Conservation (phyloP, 2,113 vertebrate genomes). For the Maccullochella peelii region DNA sequence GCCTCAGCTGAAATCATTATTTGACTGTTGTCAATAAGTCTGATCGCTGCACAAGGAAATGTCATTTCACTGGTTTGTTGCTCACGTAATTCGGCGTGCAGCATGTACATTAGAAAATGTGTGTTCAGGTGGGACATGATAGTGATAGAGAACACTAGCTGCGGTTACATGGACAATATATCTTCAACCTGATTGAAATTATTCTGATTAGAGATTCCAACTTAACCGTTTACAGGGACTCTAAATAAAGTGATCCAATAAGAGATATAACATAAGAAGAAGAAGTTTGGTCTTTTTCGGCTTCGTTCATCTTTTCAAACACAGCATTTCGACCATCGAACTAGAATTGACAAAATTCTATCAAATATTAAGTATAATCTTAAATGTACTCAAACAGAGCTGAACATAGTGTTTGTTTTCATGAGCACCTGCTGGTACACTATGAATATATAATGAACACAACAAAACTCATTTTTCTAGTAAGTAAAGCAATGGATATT, state of each 20-base stretch:
- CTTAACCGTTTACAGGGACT: too few relatives aligned
- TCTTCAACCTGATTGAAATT: neutral
- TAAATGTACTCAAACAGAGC: neutral
- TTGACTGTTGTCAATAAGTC: neutral
- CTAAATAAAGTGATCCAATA: too few relatives aligned
- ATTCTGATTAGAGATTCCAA: too few relatives aligned
- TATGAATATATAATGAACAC: neutral
- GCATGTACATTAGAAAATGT: neutral
- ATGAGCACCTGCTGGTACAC: neutral
- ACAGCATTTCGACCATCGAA: too few relatives aligned
- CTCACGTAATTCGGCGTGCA: neutral
- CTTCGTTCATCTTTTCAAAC: too few relatives aligned
- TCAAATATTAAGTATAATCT: neutral
- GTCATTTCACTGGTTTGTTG: neutral
- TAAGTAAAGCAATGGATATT: neutral
- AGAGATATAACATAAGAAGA: too few relatives aligned
- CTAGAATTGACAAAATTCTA: too few relatives aligned
- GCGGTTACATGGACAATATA: neutral
- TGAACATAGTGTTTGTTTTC: neutral
- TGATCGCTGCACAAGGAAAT: slow-evolving; percentile 12
- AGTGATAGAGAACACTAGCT: too few relatives aligned
- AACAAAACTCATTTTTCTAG: neutral
- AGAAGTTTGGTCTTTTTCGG: too few relatives aligned
- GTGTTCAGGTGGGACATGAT: neutral
- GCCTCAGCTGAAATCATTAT: neutral